Conservation (phyloP, 2,888 invertebrate genomes). For the Laothoe populi region DNA sequence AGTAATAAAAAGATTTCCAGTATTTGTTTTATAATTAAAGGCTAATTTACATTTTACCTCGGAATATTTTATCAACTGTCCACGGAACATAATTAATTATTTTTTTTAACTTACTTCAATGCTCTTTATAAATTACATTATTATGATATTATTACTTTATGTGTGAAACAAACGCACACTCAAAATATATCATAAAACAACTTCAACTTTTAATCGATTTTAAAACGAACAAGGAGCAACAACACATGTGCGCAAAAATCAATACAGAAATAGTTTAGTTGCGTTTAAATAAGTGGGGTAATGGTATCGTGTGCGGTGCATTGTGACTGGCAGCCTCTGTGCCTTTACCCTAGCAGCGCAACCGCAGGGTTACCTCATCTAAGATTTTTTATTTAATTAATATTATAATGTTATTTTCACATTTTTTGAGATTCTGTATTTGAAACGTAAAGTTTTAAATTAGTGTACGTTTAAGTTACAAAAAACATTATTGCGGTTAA, state of each 20-base stretch:
- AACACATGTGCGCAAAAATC: conserved; percentile 72
- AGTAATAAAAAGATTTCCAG: too few relatives aligned
- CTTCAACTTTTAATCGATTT: conserved; percentile 17
- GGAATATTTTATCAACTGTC: too few relatives aligned
- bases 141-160: not conserved
- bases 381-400: not conserved
- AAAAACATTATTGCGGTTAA: too few relatives aligned
- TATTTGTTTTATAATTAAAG: too few relatives aligned
- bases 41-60: too few relatives aligned
- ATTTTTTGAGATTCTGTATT: too few relatives aligned
- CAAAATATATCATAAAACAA: too few relatives aligned
- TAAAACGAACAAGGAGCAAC: conserved; percentile 38
- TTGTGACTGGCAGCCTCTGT: conserved; percentile 54
- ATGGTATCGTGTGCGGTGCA: conserved; percentile 65
- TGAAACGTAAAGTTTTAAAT: too few relatives aligned
- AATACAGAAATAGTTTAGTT: conserved; percentile 72
- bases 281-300: conserved; percentile 78
- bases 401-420: not conserved
- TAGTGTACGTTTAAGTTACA: too few relatives aligned
- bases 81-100: too few relatives aligned
- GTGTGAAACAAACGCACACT: not conserved
- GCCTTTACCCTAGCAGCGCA: conserved; percentile 47
- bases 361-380: conserved; percentile 46
- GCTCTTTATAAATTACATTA: too few relatives aligned
- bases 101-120: too few relatives aligned